Evolutionary conservation across 2,113 vertebrate genomes (phyloP).

Genomic region (Odontophorus gujanensis): DNA sequence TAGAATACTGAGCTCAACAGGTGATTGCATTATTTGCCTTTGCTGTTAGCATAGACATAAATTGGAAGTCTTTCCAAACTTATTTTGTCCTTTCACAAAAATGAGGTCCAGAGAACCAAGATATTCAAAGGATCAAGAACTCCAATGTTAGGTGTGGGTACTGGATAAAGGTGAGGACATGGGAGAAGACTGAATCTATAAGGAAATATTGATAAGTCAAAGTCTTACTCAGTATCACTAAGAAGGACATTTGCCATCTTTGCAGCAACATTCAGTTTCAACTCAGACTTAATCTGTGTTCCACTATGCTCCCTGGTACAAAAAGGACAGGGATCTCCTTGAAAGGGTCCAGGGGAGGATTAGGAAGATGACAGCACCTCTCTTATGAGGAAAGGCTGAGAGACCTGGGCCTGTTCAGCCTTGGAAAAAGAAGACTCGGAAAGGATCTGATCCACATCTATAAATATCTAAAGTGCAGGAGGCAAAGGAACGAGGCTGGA

Average conservation of each 20-base stretch:
- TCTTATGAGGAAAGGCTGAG: too few relatives aligned
- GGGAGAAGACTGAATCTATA: too few relatives aligned
- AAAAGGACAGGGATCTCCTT: too few relatives aligned
- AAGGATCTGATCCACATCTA: too few relatives aligned
- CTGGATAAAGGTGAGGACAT: not conserved
- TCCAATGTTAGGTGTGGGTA: not conserved
- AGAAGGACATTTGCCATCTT: not conserved
- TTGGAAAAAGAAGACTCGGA: too few relatives aligned
- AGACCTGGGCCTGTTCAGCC: too few relatives aligned
- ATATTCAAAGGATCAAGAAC: not conserved
- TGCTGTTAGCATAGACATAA: not conserved
- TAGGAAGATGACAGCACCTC: too few relatives aligned
- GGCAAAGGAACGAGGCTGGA: too few relatives aligned
- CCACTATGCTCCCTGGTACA: not conserved
- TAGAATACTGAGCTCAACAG: not conserved
- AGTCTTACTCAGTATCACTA: not conserved
- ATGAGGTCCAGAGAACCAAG: not conserved
- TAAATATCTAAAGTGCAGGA: too few relatives aligned
- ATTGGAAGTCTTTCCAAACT: not conserved
- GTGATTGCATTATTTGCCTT: not conserved
- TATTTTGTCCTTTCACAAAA: not conserved
- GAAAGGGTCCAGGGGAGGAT: too few relatives aligned
- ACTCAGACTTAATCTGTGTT: fast-evolving
- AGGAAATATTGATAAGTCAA: not conserved
- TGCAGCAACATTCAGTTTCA: not conserved